Evolutionary conservation across 1,140 invertebrate species (phyloP), one percentile per base, ranked within the genome.

Genomic region (Sogatella furcifera): DNA sequence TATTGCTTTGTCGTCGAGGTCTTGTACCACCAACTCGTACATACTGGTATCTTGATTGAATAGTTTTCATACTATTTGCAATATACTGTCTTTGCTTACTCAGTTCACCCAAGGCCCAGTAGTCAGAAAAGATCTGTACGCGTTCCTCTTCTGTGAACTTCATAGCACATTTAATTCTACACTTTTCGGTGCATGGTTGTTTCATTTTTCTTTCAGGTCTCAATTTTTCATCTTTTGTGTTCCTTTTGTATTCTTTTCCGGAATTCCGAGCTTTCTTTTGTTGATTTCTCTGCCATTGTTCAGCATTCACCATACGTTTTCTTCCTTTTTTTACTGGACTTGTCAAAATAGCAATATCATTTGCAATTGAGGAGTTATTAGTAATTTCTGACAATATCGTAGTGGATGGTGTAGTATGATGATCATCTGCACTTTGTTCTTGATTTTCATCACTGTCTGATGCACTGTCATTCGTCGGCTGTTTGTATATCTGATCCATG

Each of bases 291-390:
- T 49, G 15, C 46, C 46, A 49, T 19, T 22, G 15, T 17, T 17
- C 5, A 19, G 15, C 46, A 49, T 49, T 49, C 46, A 17, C 21
- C n/a, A 10, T 49, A 19, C 46, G 46, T 15, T 49, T 13, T 38
- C 34, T 49, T 38, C 46, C 15, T n/a, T 49, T 49, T 49, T 49
- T 49, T 19, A 49, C 46, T 49, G 46, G 46, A 49, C 46, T 49
- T 38, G 34, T 38, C 34, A 38, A 38, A 38, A 38, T 38, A 38
- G 34, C 11, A 38, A 38, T 38, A 38, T 38, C 34, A 8, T 38
- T 38, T 10, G 5, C 34, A 38, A 38, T 38, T 10, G 34, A 28
- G 5, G 34, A 38, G 34, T 38, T 38, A 10, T 10, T 38, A n/a
- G n/a, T 9, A 38, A 38, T 38, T 38, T 38, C 34, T 38, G 34